A percentile compares a stretch with the other conserved stretches of the same genome.
Evolutionary conservation across 2,113 vertebrate species (phyloP).

Genomic region (Opisthocomus hoazin): DNA sequence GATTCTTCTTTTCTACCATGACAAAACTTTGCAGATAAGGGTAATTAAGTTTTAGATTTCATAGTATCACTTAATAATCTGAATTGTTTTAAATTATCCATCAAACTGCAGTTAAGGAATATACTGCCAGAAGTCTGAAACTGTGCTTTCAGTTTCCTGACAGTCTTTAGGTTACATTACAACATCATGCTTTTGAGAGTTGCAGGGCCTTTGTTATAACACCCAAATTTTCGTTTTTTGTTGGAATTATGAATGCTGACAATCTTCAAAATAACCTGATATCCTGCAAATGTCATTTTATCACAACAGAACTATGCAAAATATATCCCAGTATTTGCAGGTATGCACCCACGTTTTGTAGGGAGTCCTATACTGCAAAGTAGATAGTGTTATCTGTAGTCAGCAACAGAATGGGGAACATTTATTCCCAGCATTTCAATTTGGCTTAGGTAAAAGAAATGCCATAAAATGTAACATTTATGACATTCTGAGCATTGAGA

Average conservation of each 20-base stretch:
- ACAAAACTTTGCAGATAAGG: background rate
- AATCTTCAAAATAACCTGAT: background rate
- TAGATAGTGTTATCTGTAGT: background rate
- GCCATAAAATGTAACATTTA: background rate
- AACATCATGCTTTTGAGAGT: background rate
- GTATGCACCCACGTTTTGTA: background rate
- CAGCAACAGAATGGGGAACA: fast-evolving
- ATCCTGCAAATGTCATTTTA: background rate
- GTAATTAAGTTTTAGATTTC: background rate
- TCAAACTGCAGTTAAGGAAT: background rate
- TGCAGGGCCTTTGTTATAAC: background rate
- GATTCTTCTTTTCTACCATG: background rate
- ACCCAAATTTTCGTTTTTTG: too few relatives aligned
- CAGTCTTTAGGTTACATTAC: background rate
- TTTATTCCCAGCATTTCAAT: background rate
- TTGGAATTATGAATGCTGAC: background rate
- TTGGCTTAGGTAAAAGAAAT: background rate
- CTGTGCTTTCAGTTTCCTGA: background rate
- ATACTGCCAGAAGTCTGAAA: background rate
- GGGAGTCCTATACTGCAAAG: background rate
- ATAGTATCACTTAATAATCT: background rate
- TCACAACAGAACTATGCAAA: background rate
- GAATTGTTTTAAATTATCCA: slow-evolving; percentile 36
- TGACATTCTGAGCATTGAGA: background rate
- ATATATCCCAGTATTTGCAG: background rate